Percentiles rank a stretch among this genome's conserved stretches.
Conservation (phyloP, 2,888 invertebrate species). For the Apantesis nais region DNA sequence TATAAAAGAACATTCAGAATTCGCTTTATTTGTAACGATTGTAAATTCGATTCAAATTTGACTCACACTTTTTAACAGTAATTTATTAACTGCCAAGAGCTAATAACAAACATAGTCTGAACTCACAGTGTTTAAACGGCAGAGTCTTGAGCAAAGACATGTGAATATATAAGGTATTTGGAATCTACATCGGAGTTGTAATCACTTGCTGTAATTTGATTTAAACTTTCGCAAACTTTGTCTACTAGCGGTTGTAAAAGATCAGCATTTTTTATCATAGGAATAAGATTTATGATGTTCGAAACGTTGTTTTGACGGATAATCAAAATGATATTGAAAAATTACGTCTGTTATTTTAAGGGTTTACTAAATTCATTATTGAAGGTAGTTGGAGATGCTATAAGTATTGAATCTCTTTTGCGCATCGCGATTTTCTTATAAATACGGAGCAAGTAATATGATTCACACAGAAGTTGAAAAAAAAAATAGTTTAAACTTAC, state of each 20-base stretch:
- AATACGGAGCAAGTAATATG: too few relatives aligned
- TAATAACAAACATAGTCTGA: background rate
- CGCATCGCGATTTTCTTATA: too few relatives aligned
- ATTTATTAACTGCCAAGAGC: background rate
- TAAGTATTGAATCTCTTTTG: background rate
- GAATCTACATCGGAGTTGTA: background rate
- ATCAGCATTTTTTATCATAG: background rate
- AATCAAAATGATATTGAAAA: background rate
- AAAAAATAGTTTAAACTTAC: background rate
- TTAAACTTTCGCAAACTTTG: background rate
- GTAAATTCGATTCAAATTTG: constrained; percentile 3
- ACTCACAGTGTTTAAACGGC: background rate
- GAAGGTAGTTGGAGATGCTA: background rate
- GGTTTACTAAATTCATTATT: background rate
- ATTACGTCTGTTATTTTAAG: background rate
- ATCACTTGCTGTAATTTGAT: background rate
- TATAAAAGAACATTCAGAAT: constrained; percentile 12
- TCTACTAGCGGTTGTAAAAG: background rate
- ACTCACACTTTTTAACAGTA: background rate
- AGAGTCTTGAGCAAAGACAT: background rate
- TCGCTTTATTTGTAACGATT: constrained; percentile 6
- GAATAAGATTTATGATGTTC: background rate
- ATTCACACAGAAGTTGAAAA: too few relatives aligned
- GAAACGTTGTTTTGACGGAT: background rate
- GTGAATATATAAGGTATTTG: background rate